Evolutionary conservation across 2,113 vertebrate species (phyloP), one percentile per base, ranked within the genome.

Genomic region (Ceuthmochares aereus): DNA sequence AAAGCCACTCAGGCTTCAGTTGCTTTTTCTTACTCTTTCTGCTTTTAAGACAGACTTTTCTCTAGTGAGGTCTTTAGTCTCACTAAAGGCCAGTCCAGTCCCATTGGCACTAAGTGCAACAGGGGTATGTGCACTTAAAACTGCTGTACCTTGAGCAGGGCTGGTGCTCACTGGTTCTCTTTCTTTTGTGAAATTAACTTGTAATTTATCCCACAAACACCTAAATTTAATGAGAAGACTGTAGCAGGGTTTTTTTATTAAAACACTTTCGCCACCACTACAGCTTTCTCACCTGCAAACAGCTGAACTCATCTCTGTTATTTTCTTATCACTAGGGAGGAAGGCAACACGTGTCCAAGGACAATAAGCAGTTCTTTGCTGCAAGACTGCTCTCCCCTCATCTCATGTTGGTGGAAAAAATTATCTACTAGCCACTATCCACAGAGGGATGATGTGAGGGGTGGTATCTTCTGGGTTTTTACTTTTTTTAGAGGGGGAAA

Each of bases 41-140:
- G 79, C 59, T 94, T 90, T 62, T 84, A 78, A 78, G 72, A 75
- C 32, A 60, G n/a, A 87, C 85, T 87, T 93, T 93, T 80, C 49
- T 77, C 52, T 32, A 23, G 60, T 64, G 77, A 58, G 32, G 60
- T 56, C 58, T 90, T 95, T 12, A 80, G 34, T 37, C 5, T 25
- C 34, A 47, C 47, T 49, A 49, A 49, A 49, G 42, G 8, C 69
- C 52, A 34, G 14, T 29, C n/a, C 36, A 25, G n/a, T 42, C 76
- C 67, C 55, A 8, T 8, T 42, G 73, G 30, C 8, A 3, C 36
- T 2, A 10, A 69, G 27, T 32, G 87, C 10, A 22, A 6, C 0
- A 51, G 63, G 32, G 32, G 5, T 13, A 3, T 3, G 3, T 9
- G 9, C 34, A 29, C 47, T 84, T 64, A 34, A 68, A 84, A 34